phyloP scores from a whole-genome alignment of 2,797 vertebrate genomes.

The Cynodonichthys magdalenae region DNA sequence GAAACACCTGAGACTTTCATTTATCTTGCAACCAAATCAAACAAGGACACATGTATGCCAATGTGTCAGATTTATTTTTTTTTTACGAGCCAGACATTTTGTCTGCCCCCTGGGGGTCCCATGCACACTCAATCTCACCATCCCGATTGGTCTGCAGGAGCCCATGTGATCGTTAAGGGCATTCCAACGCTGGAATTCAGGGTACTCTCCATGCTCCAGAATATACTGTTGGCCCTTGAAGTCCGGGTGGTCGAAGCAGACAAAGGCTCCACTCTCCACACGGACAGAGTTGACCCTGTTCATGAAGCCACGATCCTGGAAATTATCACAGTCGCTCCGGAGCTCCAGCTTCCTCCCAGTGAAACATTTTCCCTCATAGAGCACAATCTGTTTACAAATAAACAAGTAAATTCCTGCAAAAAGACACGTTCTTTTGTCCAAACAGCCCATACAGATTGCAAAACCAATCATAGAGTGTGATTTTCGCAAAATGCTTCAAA shows the following conservation, averaged over 20 bases:
- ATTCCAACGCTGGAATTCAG: conserved; percentile 91
- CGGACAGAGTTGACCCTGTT: conserved; percentile 91
- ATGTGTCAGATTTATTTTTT: not conserved
- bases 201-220: conserved; percentile 91
- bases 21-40: conserved; percentile 22
- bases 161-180: conserved; percentile 91
- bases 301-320: conserved; percentile 92
- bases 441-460: conserved; percentile 4
- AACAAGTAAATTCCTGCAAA: conserved; percentile 1
- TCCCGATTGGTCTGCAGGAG: conserved; percentile 87
- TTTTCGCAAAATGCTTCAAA: conserved; percentile 16
- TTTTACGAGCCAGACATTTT: conserved; percentile 40
- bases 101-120: conserved; percentile 30
- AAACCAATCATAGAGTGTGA: no score
- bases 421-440: not conserved
- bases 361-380: conserved; percentile 94
- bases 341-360: conserved; percentile 90
- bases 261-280: conserved; percentile 89
- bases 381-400: conserved; percentile 81
- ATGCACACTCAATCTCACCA: conserved; percentile 75
- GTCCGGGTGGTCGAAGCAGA: conserved; percentile 91
- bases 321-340: conserved; percentile 88
- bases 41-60: conserved; percentile 12
- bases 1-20: not conserved
- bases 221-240: conserved; percentile 93